Percentiles rank a stretch among this genome's conserved stretches.
phyloP scores from a whole-genome alignment of 2,797 vertebrate genomes.

The Periophthalmus magnuspinnatus region DNA sequence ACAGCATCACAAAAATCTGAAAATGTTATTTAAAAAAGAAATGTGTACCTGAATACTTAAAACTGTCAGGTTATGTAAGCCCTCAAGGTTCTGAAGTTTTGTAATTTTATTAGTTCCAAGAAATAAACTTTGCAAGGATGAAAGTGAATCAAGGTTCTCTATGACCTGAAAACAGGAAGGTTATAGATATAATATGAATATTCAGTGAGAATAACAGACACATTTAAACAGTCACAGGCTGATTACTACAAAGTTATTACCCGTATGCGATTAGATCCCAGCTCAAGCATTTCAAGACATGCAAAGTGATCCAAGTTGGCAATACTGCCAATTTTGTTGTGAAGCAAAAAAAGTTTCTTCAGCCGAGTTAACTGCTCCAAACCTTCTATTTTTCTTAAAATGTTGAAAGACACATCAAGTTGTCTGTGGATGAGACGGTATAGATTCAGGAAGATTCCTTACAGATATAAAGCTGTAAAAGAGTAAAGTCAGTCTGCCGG shows the following conservation, averaged over 20 bases:
- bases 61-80: conserved; percentile 89
- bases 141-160: conserved; percentile 88
- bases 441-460: neutral
- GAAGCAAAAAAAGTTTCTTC: conserved; percentile 95
- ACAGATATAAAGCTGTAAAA: neutral
- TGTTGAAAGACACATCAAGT: conserved; percentile 94
- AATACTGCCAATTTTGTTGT: conserved; percentile 93
- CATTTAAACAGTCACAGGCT: neutral
- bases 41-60: conserved; percentile 94
- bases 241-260: conserved; percentile 59
- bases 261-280: conserved; percentile 96
- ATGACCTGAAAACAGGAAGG: conserved; percentile 80
- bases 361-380: conserved; percentile 85
- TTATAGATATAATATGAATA: neutral
- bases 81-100: conserved; percentile 93
- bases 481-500: neutral
- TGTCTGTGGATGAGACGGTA: conserved; percentile 73
- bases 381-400: conserved; percentile 90
- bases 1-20: neutral
- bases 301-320: conserved; percentile 85
- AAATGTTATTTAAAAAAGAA: too few species aligned
- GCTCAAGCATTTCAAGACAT: conserved; percentile 91
- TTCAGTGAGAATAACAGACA: neutral
- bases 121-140: conserved; percentile 91
- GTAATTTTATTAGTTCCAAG: conserved; percentile 99